Percentiles rank a stretch among this genome's conserved stretches.
phyloP scores from a whole-genome alignment of 2,113 vertebrate genomes.

The Lota lota region DNA sequence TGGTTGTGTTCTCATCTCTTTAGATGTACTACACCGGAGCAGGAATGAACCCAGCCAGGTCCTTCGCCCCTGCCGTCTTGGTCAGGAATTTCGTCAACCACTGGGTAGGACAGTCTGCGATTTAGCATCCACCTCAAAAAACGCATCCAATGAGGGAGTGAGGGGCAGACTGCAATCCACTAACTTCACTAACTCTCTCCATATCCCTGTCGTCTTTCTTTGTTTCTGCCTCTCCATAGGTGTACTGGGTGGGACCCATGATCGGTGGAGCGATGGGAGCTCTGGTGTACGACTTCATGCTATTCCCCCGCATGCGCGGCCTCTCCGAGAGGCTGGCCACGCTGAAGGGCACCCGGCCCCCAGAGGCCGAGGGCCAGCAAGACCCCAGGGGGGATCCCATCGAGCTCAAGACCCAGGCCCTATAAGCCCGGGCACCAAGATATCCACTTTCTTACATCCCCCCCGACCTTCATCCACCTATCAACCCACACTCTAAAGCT shows the following conservation, averaged over 20 bases:
- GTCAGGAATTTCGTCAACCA: conserved; percentile 91
- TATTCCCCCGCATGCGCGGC: conserved; percentile 85
- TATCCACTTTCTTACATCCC: conserved; percentile 39
- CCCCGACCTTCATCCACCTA: conserved; percentile 3
- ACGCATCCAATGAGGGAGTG: not conserved
- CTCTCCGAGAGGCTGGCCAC: conserved; percentile 86
- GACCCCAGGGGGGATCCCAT: conserved; percentile 83
- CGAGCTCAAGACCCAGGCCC: conserved; percentile 89
- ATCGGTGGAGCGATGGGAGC: conserved; percentile 84
- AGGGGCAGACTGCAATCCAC: not conserved
- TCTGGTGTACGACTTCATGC: conserved; percentile 88
- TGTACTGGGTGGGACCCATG: conserved; percentile 93
- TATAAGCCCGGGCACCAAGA: conserved; percentile 72
- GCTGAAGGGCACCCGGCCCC: conserved; percentile 80
- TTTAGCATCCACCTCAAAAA: no score
- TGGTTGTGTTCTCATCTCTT: not conserved
- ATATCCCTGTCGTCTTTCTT: no score
- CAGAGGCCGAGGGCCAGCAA: conserved; percentile 74
- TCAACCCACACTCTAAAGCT: conserved; percentile 37
- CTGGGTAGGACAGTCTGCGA: conserved; percentile 79
- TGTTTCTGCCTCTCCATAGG: conserved; percentile 60
- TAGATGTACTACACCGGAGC: conserved; percentile 94
- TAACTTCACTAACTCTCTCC: not conserved
- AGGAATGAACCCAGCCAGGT: conserved; percentile 94
- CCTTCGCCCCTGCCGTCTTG: conserved; percentile 91